These are phyloP conservation scores for Latrodectus elegans DNA, from an alignment of 2,888 invertebrate genomes.

Conservation along the genomic window DNA sequence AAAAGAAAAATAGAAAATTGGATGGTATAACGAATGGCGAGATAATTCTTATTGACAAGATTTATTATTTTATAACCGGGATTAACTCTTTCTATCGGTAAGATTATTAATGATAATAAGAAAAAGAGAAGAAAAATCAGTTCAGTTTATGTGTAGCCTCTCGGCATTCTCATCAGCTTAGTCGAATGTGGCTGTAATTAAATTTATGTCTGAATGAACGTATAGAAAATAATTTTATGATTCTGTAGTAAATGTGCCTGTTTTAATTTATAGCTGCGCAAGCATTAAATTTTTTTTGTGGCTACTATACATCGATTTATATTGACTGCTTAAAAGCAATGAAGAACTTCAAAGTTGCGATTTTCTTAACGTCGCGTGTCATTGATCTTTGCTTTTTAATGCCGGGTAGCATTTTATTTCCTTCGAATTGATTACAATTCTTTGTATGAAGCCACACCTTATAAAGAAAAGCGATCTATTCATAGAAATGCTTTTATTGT, in stretches of 20 bases:
- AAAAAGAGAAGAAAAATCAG: neutral
- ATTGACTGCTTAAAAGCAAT: neutral
- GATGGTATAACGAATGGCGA: neutral
- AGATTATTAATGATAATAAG: conserved; percentile 31
- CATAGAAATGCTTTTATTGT: too few species aligned
- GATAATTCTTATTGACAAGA: conserved; percentile 13
- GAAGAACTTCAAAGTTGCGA: neutral
- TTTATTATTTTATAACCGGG: conserved; percentile 20
- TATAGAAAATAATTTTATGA: conserved; percentile 24
- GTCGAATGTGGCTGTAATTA: conserved; percentile 17
- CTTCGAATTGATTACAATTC: too few species aligned
- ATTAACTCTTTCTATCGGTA: conserved; percentile 13
- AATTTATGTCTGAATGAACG: neutral
- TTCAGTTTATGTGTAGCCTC: neutral
- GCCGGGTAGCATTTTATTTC: too few species aligned
- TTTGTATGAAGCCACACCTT: too few species aligned
- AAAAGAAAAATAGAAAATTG: too few species aligned
- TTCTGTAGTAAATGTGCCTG: neutral
- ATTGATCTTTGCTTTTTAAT: neutral
- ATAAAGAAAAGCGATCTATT: too few species aligned
- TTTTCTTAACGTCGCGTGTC: neutral
- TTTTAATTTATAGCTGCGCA: neutral
- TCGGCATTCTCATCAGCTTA: neutral
- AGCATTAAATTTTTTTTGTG: neutral
- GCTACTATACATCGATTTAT: neutral